Percentiles rank a stretch among this genome's conserved stretches.
Evolutionary conservation across 2,797 vertebrate genomes (phyloP).

Genomic region (Peromyscus eremicus): DNA sequence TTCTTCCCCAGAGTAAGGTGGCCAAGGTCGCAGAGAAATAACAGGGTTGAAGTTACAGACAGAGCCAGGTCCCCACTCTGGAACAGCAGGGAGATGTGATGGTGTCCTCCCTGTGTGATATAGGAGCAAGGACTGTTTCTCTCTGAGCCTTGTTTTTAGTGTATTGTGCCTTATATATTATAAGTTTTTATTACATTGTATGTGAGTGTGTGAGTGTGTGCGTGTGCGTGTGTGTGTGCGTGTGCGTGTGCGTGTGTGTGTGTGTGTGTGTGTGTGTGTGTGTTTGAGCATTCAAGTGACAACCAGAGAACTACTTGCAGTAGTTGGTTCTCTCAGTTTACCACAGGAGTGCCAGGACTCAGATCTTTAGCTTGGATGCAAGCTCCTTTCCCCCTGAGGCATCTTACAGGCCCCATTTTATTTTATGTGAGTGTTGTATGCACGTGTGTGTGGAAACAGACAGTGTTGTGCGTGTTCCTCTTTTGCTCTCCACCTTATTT

Average conservation of each 20-base stretch:
- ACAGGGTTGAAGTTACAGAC: neutral
- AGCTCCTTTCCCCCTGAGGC: neutral
- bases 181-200: neutral
- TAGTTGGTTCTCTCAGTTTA: neutral
- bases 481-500: neutral
- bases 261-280: neutral
- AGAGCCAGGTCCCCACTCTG: neutral
- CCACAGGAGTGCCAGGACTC: neutral
- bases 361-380: neutral
- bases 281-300: neutral
- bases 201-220: neutral
- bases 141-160: neutral
- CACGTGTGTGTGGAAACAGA: neutral
- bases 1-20: neutral
- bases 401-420: neutral
- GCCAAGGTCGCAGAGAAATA: neutral
- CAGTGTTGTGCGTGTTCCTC: neutral
- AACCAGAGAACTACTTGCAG: neutral
- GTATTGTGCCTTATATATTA: neutral
- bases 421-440: neutral
- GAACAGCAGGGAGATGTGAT: neutral
- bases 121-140: neutral
- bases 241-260: neutral
- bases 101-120: neutral
- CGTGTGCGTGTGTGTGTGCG: neutral